Evolutionary conservation across 2,113 vertebrate species (phyloP).

Genomic region (Cyanoliseus patagonus): DNA sequence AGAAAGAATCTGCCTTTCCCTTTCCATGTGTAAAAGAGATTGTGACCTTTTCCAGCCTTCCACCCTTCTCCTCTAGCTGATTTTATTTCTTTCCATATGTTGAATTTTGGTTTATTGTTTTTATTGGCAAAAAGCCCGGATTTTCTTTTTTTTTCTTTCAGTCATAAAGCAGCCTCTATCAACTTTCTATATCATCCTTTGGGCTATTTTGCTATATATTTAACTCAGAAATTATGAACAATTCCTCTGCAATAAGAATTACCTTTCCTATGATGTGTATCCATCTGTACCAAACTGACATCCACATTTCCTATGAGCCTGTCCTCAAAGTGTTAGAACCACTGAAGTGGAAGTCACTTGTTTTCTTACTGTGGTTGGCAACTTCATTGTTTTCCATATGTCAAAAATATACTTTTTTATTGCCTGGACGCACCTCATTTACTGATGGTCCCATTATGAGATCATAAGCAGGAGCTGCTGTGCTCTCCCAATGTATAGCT

Average conservation of each 20-base stretch:
- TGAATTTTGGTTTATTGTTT: not conserved
- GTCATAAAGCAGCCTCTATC: not conserved
- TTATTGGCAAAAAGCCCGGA: not conserved
- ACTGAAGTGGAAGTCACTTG: not conserved
- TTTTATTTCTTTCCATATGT: not conserved
- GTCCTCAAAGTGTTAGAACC: not conserved
- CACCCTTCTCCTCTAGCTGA: not conserved
- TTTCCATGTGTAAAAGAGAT: not conserved
- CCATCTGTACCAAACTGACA: not conserved
- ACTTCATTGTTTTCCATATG: not conserved
- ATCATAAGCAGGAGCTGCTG: not conserved
- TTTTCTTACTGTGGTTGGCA: not conserved
- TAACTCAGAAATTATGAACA: not conserved
- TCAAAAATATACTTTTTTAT: not conserved
- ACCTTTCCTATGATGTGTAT: not conserved
- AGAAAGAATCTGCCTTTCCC: not conserved
- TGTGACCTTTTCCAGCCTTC: not conserved
- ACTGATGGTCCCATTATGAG: not conserved
- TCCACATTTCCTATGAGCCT: not conserved
- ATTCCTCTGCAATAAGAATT: not conserved
- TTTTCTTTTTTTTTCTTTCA: not conserved
- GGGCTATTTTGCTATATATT: not conserved
- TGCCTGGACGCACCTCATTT: not conserved
- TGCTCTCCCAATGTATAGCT: fast-evolving
- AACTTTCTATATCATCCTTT: not conserved